These are phyloP conservation scores for Odocoileus virginianus DNA, from an alignment of 2,113 vertebrate species.

Conservation along the genomic window DNA sequence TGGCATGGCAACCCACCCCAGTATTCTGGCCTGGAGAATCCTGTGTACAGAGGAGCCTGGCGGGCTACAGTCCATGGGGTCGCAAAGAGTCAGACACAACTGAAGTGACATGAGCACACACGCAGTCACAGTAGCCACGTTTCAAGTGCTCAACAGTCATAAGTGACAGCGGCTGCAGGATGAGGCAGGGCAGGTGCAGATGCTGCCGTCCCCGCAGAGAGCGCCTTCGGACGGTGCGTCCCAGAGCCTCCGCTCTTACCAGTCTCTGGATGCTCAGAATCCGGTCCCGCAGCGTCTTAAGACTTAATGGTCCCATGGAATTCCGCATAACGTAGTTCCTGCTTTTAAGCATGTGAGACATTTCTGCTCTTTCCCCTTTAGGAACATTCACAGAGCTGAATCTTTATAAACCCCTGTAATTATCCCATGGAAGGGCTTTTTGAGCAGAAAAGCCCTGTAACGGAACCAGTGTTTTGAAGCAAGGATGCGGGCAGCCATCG, in stretches of 20 bases:
- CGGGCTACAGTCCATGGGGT: neutral
- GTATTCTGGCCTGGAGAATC: neutral
- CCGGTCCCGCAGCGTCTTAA: too few species aligned
- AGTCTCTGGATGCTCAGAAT: neutral
- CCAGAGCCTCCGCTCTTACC: neutral
- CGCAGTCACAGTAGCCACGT: neutral
- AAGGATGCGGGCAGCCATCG: neutral
- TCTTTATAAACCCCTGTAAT: neutral
- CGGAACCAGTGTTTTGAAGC: neutral
- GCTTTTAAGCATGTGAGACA: neutral
- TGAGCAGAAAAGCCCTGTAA: neutral
- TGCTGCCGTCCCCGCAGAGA: rapidly evolving
- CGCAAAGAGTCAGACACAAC: neutral
- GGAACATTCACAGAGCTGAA: neutral
- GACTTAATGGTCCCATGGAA: neutral
- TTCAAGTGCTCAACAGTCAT: neutral
- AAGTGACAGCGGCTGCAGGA: neutral
- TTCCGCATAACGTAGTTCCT: neutral
- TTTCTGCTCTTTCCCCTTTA: neutral
- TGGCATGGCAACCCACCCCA: neutral
- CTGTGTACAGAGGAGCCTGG: neutral
- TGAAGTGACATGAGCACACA: neutral
- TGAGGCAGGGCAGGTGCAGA: neutral
- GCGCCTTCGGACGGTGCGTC: rapidly evolving
- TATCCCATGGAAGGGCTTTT: neutral